These are phyloP conservation scores for Sebastes schlegelii DNA, from an alignment of 2,113 vertebrate species.

Conservation along the genomic window DNA sequence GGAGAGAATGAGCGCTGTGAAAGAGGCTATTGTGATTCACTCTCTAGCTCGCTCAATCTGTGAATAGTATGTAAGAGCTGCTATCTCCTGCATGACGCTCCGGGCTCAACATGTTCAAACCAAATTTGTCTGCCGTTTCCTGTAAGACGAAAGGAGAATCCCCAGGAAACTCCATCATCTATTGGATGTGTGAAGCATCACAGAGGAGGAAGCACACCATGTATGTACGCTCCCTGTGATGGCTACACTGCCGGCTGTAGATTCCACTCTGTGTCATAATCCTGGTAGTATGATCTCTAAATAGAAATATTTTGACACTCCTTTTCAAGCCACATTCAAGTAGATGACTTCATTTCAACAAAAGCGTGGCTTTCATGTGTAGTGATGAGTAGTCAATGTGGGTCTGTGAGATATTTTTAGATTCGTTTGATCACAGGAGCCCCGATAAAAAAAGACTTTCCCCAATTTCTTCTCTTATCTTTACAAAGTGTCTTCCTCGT, in stretches of 20 bases:
- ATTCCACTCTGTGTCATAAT: constrained; percentile 38
- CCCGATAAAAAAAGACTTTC: neutral
- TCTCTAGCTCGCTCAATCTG: constrained; percentile 50
- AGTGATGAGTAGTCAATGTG: neutral
- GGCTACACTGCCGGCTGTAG: constrained; percentile 35
- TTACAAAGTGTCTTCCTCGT: neutral
- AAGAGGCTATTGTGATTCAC: constrained; percentile 70
- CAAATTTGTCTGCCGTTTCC: constrained; percentile 85
- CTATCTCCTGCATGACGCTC: constrained; percentile 66
- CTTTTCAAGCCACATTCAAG: neutral
- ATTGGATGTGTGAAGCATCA: constrained; percentile 78
- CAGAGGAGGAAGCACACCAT: constrained; percentile 82
- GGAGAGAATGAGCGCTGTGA: constrained; percentile 36
- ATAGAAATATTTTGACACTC: constrained; percentile 28
- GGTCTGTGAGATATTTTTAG: neutral
- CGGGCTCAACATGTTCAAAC: constrained; percentile 63
- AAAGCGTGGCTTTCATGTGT: neutral
- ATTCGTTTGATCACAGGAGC: neutral
- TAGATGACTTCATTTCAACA: constrained; percentile 22
- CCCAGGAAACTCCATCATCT: constrained; percentile 70
- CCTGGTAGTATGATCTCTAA: constrained; percentile 40
- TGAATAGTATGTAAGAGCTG: constrained; percentile 63
- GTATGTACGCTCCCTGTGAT: constrained; percentile 75
- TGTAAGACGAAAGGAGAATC: constrained; percentile 80
- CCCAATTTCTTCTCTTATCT: too few relatives aligned